Evolutionary conservation across 2,888 invertebrate species (phyloP).

Genomic region (Brenthis hecate): DNA sequence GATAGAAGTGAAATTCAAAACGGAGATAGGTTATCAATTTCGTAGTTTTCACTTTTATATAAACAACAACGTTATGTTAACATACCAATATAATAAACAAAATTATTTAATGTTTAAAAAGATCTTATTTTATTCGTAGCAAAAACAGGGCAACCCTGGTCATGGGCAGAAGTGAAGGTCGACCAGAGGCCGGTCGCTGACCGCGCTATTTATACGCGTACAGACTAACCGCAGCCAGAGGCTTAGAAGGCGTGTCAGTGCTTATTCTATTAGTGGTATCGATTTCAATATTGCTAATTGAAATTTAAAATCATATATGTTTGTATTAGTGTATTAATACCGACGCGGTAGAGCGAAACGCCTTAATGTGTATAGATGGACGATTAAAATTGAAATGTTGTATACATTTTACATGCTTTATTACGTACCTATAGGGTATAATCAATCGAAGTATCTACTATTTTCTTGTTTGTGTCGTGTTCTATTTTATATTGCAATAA

Average conservation of each 20-base stretch:
- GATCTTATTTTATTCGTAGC: background rate
- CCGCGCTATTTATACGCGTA: slow-evolving; percentile 74
- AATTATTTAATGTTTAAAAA: background rate
- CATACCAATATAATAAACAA: background rate
- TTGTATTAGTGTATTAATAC: slow-evolving; percentile 2
- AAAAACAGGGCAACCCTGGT: slow-evolving; percentile 38
- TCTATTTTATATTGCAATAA: no score
- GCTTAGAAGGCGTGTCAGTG: slow-evolving; percentile 48
- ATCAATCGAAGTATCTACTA: no score
- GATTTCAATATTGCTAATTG: slow-evolving; percentile 40
- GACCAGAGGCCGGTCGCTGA: slow-evolving; percentile 76
- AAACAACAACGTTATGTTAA: no score
- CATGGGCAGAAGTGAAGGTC: slow-evolving; percentile 69
- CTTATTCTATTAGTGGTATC: slow-evolving; percentile 29
- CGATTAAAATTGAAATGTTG: slow-evolving; percentile 5
- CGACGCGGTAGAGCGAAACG: background rate
- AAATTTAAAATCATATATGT: slow-evolving; percentile 30
- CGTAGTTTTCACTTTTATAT: no score
- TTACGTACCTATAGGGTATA: no score
- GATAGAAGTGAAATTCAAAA: no score
- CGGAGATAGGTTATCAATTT: no score
- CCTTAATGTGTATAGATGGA: background rate
- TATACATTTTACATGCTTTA: no score
- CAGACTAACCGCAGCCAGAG: slow-evolving; percentile 49
- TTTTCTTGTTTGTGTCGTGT: no score